Conservation (phyloP, 2,888 invertebrate genomes). For the Aromia moschata region DNA sequence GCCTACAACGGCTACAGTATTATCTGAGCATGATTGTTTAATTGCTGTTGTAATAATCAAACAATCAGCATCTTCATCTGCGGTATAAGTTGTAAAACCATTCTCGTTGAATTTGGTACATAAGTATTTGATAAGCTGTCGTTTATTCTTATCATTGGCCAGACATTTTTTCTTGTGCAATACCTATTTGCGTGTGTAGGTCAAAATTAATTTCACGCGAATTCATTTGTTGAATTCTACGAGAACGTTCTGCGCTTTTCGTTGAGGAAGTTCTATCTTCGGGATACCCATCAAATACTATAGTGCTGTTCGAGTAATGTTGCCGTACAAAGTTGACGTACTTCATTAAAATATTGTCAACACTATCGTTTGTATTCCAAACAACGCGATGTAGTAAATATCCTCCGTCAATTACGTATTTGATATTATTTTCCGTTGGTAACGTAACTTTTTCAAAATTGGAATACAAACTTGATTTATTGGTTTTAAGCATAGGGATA, state of each 20-base stretch:
- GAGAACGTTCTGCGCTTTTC: background rate
- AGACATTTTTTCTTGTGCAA: background rate
- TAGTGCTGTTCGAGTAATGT: background rate
- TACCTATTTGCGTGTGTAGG: background rate
- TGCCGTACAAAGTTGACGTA: background rate
- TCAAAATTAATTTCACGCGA: background rate
- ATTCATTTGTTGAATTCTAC: background rate
- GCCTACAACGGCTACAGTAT: background rate
- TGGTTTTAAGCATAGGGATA: background rate
- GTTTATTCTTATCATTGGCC: background rate
- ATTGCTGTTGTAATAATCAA: background rate
- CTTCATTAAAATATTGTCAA: background rate
- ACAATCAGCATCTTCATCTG: background rate
- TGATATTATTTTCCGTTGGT: too few relatives aligned
- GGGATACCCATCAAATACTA: constrained; percentile 4
- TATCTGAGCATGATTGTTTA: too few relatives aligned
- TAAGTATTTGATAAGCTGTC: too few relatives aligned
- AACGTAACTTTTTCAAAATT: too few relatives aligned
- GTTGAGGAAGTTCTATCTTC: background rate
- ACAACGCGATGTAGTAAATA: background rate
- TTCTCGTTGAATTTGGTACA: background rate
- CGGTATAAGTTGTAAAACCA: background rate
- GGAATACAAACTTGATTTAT: background rate
- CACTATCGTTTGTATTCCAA: too few relatives aligned
- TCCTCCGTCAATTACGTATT: background rate